phyloP scores from a whole-genome alignment of 37 sponge, comb jelly and placozoan species.

The Mnemiopsis leidyi region DNA sequence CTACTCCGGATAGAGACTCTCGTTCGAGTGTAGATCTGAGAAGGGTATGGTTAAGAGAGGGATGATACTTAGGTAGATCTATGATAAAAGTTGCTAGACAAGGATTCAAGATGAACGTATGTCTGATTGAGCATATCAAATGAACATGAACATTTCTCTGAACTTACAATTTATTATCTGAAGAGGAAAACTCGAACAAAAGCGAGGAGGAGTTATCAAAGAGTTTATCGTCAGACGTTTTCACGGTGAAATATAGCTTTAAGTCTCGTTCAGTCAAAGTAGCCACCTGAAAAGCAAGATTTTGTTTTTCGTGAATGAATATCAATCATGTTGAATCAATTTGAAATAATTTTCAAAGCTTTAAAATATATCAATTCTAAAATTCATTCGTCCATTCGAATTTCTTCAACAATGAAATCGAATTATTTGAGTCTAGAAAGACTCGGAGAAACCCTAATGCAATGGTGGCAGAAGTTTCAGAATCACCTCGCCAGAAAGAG shows the following conservation, averaged over 20 bases:
- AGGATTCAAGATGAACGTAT: too few species aligned
- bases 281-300: not conserved
- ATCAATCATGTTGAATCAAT: too few species aligned
- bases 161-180: conserved; percentile 13
- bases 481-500: conserved; percentile 4
- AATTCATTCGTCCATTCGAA: too few species aligned
- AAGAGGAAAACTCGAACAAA: not conserved
- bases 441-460: too few species aligned
- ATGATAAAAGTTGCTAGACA: too few species aligned
- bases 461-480: too few species aligned
- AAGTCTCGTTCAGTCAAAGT: not conserved
- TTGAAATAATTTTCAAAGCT: too few species aligned
- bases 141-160: too few species aligned
- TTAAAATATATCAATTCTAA: too few species aligned
- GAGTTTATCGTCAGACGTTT: not conserved
- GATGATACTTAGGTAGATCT: not conserved
- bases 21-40: not conserved
- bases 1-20: not conserved
- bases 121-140: not conserved
- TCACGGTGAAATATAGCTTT: not conserved
- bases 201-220: conserved; percentile 48
- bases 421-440: too few species aligned
- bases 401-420: too few species aligned
- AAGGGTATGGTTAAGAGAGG: not conserved
- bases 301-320: too few species aligned